Base-by-base conservation (phyloP, 2,888 invertebrate genomes). In the Sphaeridia pumilis region DNA sequence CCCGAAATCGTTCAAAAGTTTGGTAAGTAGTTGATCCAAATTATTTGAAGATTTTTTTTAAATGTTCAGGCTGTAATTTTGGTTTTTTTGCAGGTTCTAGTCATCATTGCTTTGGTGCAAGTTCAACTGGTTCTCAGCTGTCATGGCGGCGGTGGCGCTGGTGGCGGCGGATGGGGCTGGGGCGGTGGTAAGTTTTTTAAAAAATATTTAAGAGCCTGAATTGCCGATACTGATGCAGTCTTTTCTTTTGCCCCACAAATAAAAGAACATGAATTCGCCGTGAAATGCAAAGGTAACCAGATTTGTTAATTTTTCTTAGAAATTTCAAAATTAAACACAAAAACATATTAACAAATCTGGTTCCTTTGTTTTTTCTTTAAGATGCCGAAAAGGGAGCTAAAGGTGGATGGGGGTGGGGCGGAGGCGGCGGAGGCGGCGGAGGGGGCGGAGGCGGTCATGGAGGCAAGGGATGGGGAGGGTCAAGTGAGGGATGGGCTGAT, bases 111-210 rank as follows among this genome's bases (percentile, higher is more conserved):
- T 12, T 28, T 52, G 22, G 41, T 47, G 20, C 25, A 41, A 21
- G 41, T 52, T 34, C 52, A 52, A 42, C 47, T 46, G 4, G 28
- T 35, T 4, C 17, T 47, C 4, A 41, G 46, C 4, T 52, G 52
- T 24, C 47, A 47, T 36, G 49, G 49, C 7, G 49, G 49, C 26
- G 41, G 41, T 36, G 49, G 49, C 26, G 49, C 27, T 4, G 45
- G 45, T 14, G 26, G 49, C n/a, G 27, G 27, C 1, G 48, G 48
- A 48, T n/a, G n/a, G n/a, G n/a, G n/a, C n/a, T n/a, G n/a, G n/a
- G 38, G 20, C 20, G 12, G 20, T 17, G 38, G 38, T 38, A 17
- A 38, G 38, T 31, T 31, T n/a, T n/a, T n/a, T n/a, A n/a, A 14
- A 31, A 31, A 10, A 31, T 31, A 31, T 31, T 31, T 31, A 10